These are phyloP conservation scores for Heliconius cydno DNA, from an alignment of 2,888 invertebrate species.

Conservation along the genomic window DNA sequence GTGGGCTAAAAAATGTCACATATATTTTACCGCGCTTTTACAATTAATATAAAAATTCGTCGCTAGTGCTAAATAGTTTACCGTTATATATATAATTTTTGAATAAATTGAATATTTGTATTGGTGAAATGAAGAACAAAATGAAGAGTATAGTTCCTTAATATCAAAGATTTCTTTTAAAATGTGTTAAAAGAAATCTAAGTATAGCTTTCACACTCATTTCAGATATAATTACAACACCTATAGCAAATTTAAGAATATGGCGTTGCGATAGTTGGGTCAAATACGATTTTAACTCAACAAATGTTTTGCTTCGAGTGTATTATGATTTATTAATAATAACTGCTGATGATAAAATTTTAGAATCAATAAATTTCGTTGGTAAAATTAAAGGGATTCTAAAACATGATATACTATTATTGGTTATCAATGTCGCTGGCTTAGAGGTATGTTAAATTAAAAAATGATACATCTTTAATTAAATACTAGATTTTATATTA, in stretches of 20 bases:
- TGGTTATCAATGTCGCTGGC: slow-evolving; percentile 55
- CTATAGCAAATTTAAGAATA: slow-evolving; percentile 67
- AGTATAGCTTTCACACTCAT: neutral
- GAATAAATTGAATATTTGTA: neutral
- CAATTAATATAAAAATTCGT: neutral
- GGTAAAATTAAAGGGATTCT: slow-evolving; percentile 69
- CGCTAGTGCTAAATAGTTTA: neutral
- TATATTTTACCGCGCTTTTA: neutral
- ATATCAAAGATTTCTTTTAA: neutral
- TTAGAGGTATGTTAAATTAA: slow-evolving; percentile 57
- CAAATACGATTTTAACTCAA: slow-evolving; percentile 55
- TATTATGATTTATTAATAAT: slow-evolving; percentile 67
- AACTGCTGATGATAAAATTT: slow-evolving; percentile 58
- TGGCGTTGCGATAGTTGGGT: slow-evolving; percentile 65
- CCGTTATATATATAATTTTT: neutral
- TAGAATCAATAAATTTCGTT: slow-evolving; percentile 67
- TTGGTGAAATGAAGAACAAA: slow-evolving; percentile 8
- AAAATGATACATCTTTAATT: neutral
- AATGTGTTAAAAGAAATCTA: neutral
- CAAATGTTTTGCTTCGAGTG: slow-evolving; percentile 55
- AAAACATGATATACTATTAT: slow-evolving; percentile 67
- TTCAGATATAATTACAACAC: slow-evolving; percentile 36
- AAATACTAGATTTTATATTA: neutral
- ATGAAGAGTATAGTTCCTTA: neutral
- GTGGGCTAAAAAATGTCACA: neutral